Base-by-base conservation (phyloP, 2,113 vertebrate genomes). In the Callocephalon fimbriatum region DNA sequence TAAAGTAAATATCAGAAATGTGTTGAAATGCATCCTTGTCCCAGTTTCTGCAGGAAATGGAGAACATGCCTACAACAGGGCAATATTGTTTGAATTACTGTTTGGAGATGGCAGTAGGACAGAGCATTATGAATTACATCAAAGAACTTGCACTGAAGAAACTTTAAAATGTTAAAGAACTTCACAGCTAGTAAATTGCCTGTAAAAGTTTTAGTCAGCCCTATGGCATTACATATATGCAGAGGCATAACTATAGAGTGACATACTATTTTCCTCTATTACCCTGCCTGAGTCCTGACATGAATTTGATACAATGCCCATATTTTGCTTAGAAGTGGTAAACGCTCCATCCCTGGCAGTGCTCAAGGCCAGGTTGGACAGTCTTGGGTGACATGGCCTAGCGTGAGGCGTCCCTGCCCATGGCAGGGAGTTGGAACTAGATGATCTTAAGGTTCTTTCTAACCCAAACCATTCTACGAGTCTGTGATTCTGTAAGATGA, bases 1-100 rank as follows among this genome's bases (percentile, higher is more conserved):
- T 15, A 84, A 84, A 96, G 93, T 40, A 94, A 96, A 95, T 77
- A 74, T 72, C 61, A 89, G 70, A 94, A 93, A 89, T 44, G 38
- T 89, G 76, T 89, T 87, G 93, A 96, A 96, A 96, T 61, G 61
- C 35, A 94, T 95, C 47, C 61, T 86, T 95, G 93, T 47, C 88
- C 63, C 86, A 91, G 68, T 91, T 96, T 81, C 80, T 93, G 47
- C 44, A 89, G 68, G 86, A 91, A 95, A 75, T 6, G 4, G 32
- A 84, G 54, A 35, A 56, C 65, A 47, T 47, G 51, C 8, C 72
- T 62, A n/a, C 42, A 77, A 44, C 8, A 9, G 22, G 50, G 15
- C 37, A 77, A 19, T 50, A 54, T 10, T 71, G 14, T 74, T 63
- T 74, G 56, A 87, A 67, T 76, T 86, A 45, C n/a, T 84, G 42